Conservation (phyloP, 2,888 invertebrate genomes). For the Drosophila kambysellisi region DNA sequence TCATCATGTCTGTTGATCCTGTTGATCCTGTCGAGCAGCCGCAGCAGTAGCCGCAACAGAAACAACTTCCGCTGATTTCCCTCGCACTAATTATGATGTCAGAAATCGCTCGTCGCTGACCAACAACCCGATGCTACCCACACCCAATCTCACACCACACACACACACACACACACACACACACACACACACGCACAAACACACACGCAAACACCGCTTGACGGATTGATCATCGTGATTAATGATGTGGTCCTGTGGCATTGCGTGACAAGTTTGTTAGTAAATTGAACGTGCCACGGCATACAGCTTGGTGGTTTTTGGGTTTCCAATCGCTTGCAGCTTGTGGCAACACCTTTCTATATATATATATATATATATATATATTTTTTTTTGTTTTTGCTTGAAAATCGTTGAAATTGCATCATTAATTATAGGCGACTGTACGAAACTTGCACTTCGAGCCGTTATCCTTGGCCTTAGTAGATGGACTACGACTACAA, state of each 20-base stretch:
- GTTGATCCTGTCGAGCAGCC: background rate
- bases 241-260: conserved; percentile 60
- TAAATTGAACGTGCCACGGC: conserved; percentile 60
- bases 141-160: conserved; percentile 25
- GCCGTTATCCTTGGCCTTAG: conserved; percentile 11
- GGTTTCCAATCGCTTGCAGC: conserved; percentile 41
- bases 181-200: background rate
- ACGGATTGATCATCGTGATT: conserved; percentile 77
- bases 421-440: conserved; percentile 49
- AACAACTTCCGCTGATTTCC: conserved; percentile 36
- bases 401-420: conserved; percentile 10
- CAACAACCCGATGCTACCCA: conserved; percentile 32
- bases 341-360: conserved; percentile 54
- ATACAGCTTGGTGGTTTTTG: conserved; percentile 21
- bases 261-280: conserved; percentile 82
- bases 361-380: background rate
- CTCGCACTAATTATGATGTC: conserved; percentile 70
- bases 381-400: background rate
- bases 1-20: conserved; percentile 21
- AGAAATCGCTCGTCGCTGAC: conserved; percentile 34
- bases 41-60: background rate
- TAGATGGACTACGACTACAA: background rate
- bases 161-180: conserved; percentile 20
- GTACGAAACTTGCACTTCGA: conserved; percentile 20
- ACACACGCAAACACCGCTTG: conserved; percentile 31